A percentile compares a stretch with the other conserved stretches of the same genome.
These are phyloP conservation scores for Diphyllodes magnificus DNA, from an alignment of 2,113 vertebrate species.

Conservation along the genomic window DNA sequence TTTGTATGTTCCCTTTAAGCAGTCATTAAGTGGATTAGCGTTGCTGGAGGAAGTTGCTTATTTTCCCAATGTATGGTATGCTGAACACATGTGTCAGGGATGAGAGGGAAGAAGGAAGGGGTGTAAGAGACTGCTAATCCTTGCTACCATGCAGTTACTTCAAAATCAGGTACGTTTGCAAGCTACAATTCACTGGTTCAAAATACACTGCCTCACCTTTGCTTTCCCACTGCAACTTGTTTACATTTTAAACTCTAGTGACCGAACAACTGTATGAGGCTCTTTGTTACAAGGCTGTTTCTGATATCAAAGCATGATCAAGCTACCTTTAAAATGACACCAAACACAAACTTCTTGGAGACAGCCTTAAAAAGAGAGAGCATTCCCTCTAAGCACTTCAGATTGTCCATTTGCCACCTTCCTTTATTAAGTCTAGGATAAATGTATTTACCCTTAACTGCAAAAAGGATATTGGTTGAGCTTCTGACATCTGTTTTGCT, in stretches of 20 bases:
- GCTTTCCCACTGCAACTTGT: conserved; percentile 76
- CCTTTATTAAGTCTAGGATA: background rate
- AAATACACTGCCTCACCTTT: conserved; percentile 65
- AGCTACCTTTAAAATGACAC: conserved; percentile 54
- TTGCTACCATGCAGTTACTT: conserved; percentile 85
- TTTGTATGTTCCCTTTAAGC: conserved; percentile 81
- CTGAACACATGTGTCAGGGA: conserved; percentile 61
- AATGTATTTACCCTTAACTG: conserved; percentile 40
- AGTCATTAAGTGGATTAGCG: conserved; percentile 72
- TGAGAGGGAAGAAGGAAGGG: conserved; percentile 64
- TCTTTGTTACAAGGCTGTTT: conserved; percentile 71
- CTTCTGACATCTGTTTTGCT: background rate
- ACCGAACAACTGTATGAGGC: conserved; percentile 32
- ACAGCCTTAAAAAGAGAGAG: conserved; percentile 31
- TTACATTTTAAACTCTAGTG: conserved; percentile 49
- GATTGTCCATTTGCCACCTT: conserved; percentile 17
- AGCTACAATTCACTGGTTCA: conserved; percentile 57
- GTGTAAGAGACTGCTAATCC: conserved; percentile 72
- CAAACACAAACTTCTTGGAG: conserved; percentile 52
- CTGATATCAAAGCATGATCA: conserved; percentile 66
- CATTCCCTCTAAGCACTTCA: background rate
- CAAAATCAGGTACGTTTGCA: conserved; percentile 56
- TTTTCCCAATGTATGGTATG: conserved; percentile 59
- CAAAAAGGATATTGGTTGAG: background rate
- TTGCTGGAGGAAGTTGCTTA: conserved; percentile 3